These are phyloP conservation scores for Paramuricea clavata DNA, from an alignment of 92 coral and sea anemone genomes.

Conservation along the genomic window DNA sequence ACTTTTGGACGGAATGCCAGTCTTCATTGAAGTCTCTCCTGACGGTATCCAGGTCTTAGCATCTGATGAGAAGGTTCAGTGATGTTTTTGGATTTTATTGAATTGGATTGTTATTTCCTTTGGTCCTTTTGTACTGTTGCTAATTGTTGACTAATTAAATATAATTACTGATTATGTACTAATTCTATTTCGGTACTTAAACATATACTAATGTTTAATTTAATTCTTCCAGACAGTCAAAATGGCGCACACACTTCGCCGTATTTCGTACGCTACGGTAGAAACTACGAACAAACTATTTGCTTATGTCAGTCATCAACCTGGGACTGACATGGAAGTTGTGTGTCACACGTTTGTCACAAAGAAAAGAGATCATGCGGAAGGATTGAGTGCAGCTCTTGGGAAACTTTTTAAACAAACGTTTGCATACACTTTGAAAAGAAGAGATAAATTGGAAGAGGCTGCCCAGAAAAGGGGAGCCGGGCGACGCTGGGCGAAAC, in stretches of 20 bases:
- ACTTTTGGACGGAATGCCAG: constrained; percentile 75
- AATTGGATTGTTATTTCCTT: background rate
- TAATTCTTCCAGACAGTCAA: constrained; percentile 73
- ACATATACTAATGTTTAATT: background rate
- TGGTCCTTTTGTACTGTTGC: background rate
- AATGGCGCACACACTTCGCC: constrained; percentile 95
- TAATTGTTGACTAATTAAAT: background rate
- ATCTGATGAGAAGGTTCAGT: constrained; percentile 78
- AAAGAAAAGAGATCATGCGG: constrained; percentile 44
- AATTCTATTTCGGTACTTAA: too few species aligned
- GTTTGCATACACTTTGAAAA: constrained; percentile 39
- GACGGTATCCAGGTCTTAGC: constrained; percentile 88
- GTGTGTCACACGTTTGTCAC: constrained; percentile 43
- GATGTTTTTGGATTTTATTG: background rate
- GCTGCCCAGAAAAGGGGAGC: constrained; percentile 48
- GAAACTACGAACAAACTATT: constrained; percentile 87
- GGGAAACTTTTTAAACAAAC: constrained; percentile 44
- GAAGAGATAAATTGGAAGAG: constrained; percentile 43
- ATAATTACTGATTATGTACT: too few species aligned
- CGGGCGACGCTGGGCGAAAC: constrained; percentile 47
- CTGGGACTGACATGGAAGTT: constrained; percentile 54
- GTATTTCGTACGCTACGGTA: constrained; percentile 94
- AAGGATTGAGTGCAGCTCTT: constrained; percentile 44
- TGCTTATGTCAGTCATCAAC: constrained; percentile 94
- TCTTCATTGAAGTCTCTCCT: constrained; percentile 76